phyloP scores from a whole-genome alignment of 30 jellyfish, hydroid and myxozoan genomes.

The Chironex yamaguchii region DNA sequence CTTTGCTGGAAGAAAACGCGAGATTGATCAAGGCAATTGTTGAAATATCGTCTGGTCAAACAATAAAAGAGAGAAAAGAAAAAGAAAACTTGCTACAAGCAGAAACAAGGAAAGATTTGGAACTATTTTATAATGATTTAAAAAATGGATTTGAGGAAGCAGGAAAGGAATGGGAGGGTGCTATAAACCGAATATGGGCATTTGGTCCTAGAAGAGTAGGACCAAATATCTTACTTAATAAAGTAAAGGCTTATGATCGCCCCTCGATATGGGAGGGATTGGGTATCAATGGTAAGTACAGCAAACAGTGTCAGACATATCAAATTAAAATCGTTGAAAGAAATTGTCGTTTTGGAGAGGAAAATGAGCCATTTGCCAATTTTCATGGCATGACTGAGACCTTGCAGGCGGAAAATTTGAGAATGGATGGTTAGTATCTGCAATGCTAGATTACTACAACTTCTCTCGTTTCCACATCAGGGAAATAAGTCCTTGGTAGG shows the following conservation, averaged over 20 bases:
- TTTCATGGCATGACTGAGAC: too few relatives aligned
- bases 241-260: constrained; percentile 71
- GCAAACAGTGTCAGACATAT: too few relatives aligned
- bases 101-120: constrained; percentile 43
- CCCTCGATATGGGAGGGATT: constrained; percentile 83
- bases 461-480: too few relatives aligned
- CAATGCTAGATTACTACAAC: too few relatives aligned
- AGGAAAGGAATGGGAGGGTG: constrained; percentile 79
- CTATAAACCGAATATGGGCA: constrained; percentile 84
- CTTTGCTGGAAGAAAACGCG: constrained; percentile 65
- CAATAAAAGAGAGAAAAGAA: constrained; percentile 73
- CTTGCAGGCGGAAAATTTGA: too few relatives aligned
- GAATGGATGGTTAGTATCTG: too few relatives aligned
- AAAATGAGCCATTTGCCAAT: too few relatives aligned
- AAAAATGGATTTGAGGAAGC: constrained; percentile 54
- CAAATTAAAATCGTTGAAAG: too few relatives aligned
- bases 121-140: constrained; percentile 48
- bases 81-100: constrained; percentile 36
- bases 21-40: constrained; percentile 64
- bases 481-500: too few relatives aligned
- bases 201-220: constrained; percentile 95
- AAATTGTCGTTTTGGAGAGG: too few relatives aligned
- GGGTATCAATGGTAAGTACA: neutral
- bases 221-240: constrained; percentile 80
- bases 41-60: constrained; percentile 66